Base-by-base conservation (phyloP, 2,888 invertebrate genomes). In the Oithona nana region DNA sequence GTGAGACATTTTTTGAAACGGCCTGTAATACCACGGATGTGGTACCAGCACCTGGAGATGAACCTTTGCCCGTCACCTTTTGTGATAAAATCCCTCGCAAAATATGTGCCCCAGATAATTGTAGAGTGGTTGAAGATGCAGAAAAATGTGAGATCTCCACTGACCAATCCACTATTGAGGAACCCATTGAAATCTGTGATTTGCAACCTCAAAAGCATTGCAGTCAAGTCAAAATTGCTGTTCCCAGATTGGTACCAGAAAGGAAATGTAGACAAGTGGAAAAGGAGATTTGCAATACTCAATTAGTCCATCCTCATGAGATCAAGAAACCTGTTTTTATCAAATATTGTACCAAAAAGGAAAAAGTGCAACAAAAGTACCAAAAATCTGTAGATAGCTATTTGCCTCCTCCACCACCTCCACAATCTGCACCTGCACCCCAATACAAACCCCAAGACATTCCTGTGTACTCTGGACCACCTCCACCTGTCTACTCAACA, bases 141-240 rank as follows among this genome's bases (percentile, higher is more conserved):
- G 54, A 54, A 26, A 20, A 20, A 24, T 54, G 54, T 11, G 13
- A 54, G 26, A 26, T 24, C 20, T 20, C 22, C 26, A 24, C 54
- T 2, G 26, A 54, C 22, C 24, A 54, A 54, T 54, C 54, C 26
- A 24, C 26, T 16, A 26, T 54, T 26, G 24, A 54, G 24, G 13
- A 54, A 26, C 54, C 54, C 54, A 26, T 54, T 20, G 54, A 54
- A 26, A 16, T 54, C 13, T 54, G 54, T 22, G 54, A 54, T 26
- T 24, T 54, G 6, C 54, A 54, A 26, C 54, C 54, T 26, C 54
- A 54, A 54, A 54, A 54, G 54, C 54, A 54, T 26, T 54, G 54
- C 54, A 24, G 24, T 3, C 24, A 24, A 20, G 26, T 24, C 2
- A 54, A 54, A 11, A 54, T 54, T 24, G 20, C 54, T 16, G 54